phyloP scores from a whole-genome alignment of 2,113 vertebrate species.

The Eleginops maclovinus region DNA sequence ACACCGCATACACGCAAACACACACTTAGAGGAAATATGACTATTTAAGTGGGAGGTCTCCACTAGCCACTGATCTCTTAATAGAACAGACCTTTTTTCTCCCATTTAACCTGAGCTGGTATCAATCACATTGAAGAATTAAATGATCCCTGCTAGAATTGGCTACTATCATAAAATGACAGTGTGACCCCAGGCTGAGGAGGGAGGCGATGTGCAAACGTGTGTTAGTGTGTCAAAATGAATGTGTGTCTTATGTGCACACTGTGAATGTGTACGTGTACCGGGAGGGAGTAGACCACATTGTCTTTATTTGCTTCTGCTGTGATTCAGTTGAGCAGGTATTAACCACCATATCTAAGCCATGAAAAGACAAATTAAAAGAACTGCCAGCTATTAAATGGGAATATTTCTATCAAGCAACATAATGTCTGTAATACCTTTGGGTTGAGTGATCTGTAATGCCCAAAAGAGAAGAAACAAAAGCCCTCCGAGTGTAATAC shows the following conservation, averaged over 20 bases:
- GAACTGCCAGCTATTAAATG: conserved; percentile 92
- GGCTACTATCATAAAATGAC: conserved; percentile 97
- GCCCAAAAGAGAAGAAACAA: conserved; percentile 8
- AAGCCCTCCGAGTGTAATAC: neutral
- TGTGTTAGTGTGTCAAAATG: conserved; percentile 50
- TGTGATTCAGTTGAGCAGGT: conserved; percentile 95
- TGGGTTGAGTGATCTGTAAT: conserved; percentile 83
- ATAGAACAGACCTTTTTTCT: conserved; percentile 94
- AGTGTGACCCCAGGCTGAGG: conserved; percentile 88
- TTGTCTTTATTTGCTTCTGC: conserved; percentile 95
- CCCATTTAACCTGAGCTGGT: conserved; percentile 92
- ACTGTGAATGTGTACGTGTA: conserved; percentile 16
- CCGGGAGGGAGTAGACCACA: conserved; percentile 67
- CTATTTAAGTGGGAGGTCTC: conserved; percentile 98
- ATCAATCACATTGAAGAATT: conserved; percentile 97
- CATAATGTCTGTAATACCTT: conserved; percentile 90
- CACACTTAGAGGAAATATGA: conserved; percentile 72
- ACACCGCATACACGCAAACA: conserved; percentile 44
- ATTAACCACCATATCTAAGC: conserved; percentile 96
- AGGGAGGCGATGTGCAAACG: conserved; percentile 40
- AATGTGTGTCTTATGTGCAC: conserved; percentile 18
- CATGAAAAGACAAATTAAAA: conserved; percentile 96
- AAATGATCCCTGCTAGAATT: conserved; percentile 98
- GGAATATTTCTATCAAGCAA: conserved; percentile 91
- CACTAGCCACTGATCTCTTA: conserved; percentile 95